Conservation (phyloP, 2,888 invertebrate genomes). For the Metalampra italica region DNA sequence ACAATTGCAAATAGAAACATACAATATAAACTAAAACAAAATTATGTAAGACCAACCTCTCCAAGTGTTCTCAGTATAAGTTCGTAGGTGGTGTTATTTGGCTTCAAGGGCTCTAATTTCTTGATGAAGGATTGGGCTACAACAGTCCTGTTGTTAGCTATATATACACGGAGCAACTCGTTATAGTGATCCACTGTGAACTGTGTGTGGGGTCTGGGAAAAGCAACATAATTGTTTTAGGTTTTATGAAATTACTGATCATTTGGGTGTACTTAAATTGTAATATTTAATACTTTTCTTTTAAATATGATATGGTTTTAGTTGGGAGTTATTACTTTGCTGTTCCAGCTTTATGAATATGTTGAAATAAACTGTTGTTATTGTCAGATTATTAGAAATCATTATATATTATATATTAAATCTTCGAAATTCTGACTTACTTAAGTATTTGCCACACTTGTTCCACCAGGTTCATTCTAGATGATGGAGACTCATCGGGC, state of each 20-base stretch:
- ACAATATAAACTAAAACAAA: no score
- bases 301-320: no score
- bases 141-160: slow-evolving; percentile 74
- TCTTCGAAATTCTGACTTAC: no score
- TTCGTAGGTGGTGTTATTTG: slow-evolving; percentile 74
- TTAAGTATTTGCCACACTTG: slow-evolving; percentile 75
- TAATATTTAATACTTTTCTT: no score
- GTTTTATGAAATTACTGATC: no score
- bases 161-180: slow-evolving; percentile 76
- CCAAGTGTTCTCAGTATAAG: slow-evolving; percentile 77
- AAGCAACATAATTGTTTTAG: background rate
- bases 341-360: no score
- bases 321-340: no score
- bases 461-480: slow-evolving; percentile 69
- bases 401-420: no score
- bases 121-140: slow-evolving; percentile 63
- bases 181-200: slow-evolving; percentile 74
- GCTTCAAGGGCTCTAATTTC: slow-evolving; percentile 61
- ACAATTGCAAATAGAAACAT: no score
- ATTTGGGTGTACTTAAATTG: no score
- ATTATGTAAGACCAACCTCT: slow-evolving; percentile 54
- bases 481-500: slow-evolving; percentile 63
- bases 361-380: no score
- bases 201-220: slow-evolving; percentile 47
- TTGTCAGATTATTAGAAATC: no score